phyloP scores from a whole-genome alignment of 2,113 vertebrate species.

The Notothenia rossii region DNA sequence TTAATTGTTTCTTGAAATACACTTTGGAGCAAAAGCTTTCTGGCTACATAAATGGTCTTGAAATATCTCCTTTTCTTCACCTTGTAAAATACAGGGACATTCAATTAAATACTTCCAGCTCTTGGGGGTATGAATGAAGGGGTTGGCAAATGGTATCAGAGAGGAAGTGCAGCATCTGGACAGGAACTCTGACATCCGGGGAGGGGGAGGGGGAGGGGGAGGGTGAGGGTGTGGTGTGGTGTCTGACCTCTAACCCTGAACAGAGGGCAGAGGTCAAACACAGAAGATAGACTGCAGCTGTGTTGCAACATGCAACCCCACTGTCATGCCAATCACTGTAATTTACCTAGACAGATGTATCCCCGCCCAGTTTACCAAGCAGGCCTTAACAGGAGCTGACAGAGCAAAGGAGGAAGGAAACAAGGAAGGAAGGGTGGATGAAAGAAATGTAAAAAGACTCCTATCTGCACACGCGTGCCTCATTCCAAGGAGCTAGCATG shows the following conservation, averaged over 20 bases:
- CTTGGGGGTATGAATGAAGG: slow-evolving; percentile 7
- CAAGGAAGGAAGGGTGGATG: neutral
- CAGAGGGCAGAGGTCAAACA: slow-evolving; percentile 56
- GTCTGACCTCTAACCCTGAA: slow-evolving; percentile 60
- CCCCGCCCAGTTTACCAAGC: slow-evolving; percentile 49
- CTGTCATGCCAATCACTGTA: slow-evolving; percentile 56
- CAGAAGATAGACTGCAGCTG: slow-evolving; percentile 61
- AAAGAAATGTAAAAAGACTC: neutral
- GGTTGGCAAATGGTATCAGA: slow-evolving; percentile 5
- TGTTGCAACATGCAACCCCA: slow-evolving; percentile 51
- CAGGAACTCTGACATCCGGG: slow-evolving; percentile 63
- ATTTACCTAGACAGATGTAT: slow-evolving; percentile 62
- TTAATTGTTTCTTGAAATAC: slow-evolving; percentile 40
- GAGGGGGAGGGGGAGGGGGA: slow-evolving; percentile 17
- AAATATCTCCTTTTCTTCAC: neutral
- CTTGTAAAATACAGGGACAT: neutral
- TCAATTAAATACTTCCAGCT: neutral
- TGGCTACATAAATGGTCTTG: neutral
- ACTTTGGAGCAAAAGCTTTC: neutral
- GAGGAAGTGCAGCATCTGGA: slow-evolving; percentile 66
- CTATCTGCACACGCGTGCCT: slow-evolving; percentile 15
- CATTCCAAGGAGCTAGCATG: slow-evolving; percentile 8
- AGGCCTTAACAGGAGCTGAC: slow-evolving; percentile 52
- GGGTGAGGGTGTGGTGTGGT: slow-evolving; percentile 60
- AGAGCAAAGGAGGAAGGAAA: slow-evolving; percentile 7